Evolutionary conservation across 2,888 invertebrate species (phyloP), one percentile per base, ranked within the genome.

Genomic region (Chymomyza caudatula): DNA sequence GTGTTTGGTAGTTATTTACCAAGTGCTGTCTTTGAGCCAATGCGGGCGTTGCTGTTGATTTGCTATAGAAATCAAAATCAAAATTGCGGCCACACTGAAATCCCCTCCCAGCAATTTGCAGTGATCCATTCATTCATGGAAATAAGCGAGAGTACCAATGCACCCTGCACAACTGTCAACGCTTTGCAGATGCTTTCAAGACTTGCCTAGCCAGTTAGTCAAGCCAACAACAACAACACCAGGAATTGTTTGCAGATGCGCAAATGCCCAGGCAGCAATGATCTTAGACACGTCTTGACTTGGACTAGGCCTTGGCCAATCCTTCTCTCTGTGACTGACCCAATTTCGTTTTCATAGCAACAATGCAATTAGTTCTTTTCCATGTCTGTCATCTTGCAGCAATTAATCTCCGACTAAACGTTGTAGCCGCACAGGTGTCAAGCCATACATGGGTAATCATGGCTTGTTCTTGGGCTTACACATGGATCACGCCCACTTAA

Each of bases 11-110:
- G 13, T 52, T 11, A 37, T 2, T 8, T 37, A 11, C 2, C 29
- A 37, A 37, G 29, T 37, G 29, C 11, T 37, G 29, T 8, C 29
- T 29, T 29, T 2, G 11, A 37, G 11, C 11, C 29, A 11, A 37
- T 37, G 47, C 15, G 20, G 29, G 20, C 60, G 60, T 44, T 43
- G 49, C 20, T 49, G 61, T 63, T 70, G 67, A 69, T 80, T 76
- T 67, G 58, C 70, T 58, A 76, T 70, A 77, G 83, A 82, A 79
- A 77, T 83, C 70, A 74, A 78, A 83, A 67, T 78, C 66, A 81
- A 25, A 67, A 54, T 54, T 58, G 42, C 60, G 58, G 43, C 20
- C 17, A 37, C 65, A 1, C 3, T 17, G 47, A 19, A 15, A 17
- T 37, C 11, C 44, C 44, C 17, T 47, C n/a, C n/a, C 44, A 47